Evolutionary conservation across 2,797 vertebrate genomes (phyloP).

Genomic region (Phrynocephalus forsythii): DNA sequence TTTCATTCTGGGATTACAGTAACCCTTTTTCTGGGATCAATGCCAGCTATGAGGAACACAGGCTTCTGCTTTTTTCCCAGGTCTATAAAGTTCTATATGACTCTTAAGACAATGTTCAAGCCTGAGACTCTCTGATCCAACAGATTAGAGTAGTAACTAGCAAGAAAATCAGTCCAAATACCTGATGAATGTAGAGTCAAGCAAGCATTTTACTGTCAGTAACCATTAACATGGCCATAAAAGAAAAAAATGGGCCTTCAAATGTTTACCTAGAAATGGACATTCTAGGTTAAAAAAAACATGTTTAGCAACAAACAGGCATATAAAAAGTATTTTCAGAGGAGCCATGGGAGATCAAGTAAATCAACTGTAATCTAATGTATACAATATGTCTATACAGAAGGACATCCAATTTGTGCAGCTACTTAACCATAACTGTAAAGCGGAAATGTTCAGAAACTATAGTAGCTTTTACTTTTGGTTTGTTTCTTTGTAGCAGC

Average conservation of each 20-base stretch:
- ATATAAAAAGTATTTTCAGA: not conserved
- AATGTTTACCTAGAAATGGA: not conserved
- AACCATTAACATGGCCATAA: constrained; percentile 6
- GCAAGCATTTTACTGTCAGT: not conserved
- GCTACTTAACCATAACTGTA: not conserved
- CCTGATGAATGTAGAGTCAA: not conserved
- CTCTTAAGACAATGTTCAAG: too few relatives aligned
- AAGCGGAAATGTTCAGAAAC: not conserved
- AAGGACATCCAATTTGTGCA: not conserved
- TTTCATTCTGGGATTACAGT: too few relatives aligned
- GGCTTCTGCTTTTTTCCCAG: too few relatives aligned
- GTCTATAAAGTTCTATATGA: too few relatives aligned
- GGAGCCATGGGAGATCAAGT: not conserved
- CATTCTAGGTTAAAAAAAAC: not conserved
- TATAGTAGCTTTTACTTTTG: not conserved
- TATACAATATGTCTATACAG: not conserved
- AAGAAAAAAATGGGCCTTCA: not conserved
- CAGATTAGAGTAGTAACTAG: not conserved
- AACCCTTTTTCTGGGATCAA: too few relatives aligned
- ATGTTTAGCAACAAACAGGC: not conserved
- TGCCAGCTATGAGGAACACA: too few relatives aligned
- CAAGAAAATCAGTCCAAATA: not conserved
- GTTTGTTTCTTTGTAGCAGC: not conserved
- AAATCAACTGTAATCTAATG: not conserved
- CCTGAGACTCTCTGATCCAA: too few relatives aligned